Conservation (phyloP, 2,888 invertebrate species). For the Saturnia pavonia region DNA sequence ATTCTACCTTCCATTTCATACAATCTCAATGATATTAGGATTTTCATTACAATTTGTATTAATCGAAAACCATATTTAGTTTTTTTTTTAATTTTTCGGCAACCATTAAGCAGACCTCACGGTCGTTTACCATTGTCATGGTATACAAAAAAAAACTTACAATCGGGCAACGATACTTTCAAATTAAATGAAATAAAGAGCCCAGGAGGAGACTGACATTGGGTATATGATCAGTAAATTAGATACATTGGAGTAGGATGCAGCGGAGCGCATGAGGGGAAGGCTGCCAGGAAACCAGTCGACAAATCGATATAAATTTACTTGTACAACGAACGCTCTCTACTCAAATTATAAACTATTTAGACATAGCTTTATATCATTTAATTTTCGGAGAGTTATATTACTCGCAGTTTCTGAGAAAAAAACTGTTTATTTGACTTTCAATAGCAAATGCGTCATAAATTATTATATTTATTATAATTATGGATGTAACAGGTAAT, state of each 20-base stretch:
- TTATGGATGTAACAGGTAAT: neutral
- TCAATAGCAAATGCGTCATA: too few relatives aligned
- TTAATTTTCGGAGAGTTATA: conserved; percentile 10
- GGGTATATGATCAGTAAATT: conserved; percentile 16
- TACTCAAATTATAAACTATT: neutral
- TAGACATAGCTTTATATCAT: neutral
- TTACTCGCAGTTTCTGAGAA: too few relatives aligned
- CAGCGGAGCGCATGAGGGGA: conserved; percentile 62
- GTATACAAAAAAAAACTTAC: neutral
- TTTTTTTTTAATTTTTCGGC: too few relatives aligned
- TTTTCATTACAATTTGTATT: too few relatives aligned
- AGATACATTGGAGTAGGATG: conserved; percentile 42
- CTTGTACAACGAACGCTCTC: conserved; percentile 6
- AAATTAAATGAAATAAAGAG: neutral
- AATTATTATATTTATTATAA: too few relatives aligned
- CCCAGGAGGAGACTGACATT: neutral
- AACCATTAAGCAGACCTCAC: too few relatives aligned
- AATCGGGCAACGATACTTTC: neutral
- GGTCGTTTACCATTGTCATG: too few relatives aligned
- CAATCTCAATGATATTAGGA: too few relatives aligned
- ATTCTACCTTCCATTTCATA: too few relatives aligned
- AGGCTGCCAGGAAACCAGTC: conserved; percentile 55
- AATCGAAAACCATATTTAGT: too few relatives aligned
- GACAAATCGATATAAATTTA: conserved; percentile 55
- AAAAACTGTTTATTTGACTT: too few relatives aligned